phyloP scores from a whole-genome alignment of 2,113 vertebrate genomes.

The Cricetomys ansorgei region DNA sequence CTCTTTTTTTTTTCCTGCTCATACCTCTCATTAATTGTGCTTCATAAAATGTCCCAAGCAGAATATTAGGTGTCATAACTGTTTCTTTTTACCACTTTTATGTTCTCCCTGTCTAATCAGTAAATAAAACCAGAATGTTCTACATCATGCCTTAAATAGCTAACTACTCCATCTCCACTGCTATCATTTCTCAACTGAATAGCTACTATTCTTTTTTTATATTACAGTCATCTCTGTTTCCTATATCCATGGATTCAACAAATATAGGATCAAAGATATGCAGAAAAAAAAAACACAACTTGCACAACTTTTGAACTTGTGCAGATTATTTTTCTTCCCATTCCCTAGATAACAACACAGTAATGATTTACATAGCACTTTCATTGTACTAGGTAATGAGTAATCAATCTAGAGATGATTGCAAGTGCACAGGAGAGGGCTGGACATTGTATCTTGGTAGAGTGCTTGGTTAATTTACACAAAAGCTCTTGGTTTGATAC shows the following conservation, averaged over 20 bases:
- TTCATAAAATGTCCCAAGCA: neutral
- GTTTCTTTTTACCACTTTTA: neutral
- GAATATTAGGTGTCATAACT: neutral
- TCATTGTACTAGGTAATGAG: neutral
- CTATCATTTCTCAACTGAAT: constrained; percentile 11
- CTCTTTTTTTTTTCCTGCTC: neutral
- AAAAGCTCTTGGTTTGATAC: neutral
- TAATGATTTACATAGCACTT: neutral
- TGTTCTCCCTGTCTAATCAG: neutral
- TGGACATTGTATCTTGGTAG: neutral
- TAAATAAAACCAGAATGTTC: neutral
- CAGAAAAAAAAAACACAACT: no score
- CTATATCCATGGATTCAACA: neutral
- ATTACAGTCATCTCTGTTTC: neutral
- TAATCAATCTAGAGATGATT: neutral
- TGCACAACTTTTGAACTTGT: neutral
- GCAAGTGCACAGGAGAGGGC: neutral
- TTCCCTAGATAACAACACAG: neutral
- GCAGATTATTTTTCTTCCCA: neutral
- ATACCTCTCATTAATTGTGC: neutral
- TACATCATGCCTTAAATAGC: neutral
- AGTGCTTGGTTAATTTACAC: neutral
- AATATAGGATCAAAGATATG: neutral
- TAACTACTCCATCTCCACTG: neutral
- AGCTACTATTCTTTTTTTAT: neutral